Base-by-base conservation (phyloP, 2,113 vertebrate species). In the Pitta sordida region DNA sequence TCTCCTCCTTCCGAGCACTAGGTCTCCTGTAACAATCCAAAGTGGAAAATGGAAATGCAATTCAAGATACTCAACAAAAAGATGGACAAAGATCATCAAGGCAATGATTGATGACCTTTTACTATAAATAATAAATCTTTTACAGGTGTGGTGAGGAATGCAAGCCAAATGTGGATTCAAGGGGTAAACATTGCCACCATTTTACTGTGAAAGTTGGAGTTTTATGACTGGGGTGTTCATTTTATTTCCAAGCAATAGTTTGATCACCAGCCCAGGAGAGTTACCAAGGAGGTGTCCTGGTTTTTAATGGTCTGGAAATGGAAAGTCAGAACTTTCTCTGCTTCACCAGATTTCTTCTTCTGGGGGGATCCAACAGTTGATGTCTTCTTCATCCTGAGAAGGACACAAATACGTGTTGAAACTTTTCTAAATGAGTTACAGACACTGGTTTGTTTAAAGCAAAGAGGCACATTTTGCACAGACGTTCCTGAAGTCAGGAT, bases 391-490 rank as follows among this genome's bases (percentile, higher is more conserved):
- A 7, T 90, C 94, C 84, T 83, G 70, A 93, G 90, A 83, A 83
- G 91, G 89, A 96, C 83, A 22, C 86, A 93, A 94, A 79, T 63
- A 79, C 18, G 69, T 90, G 92, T 96, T 32, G 41, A 75, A 94
- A 93, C 91, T 95, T 97, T 96, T 95, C 67, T 81, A 92, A 96
- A 90, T 94, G 94, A 97, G 95, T 97, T 97, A 89, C 87, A 97
- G 97, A 98, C 98, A 98, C 98, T 98, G 98, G 97, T 98, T 98
- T 98, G 97, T 97, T 95, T 87, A 94, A 96, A 96, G 95, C 95
- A 97, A 96, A 96, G 96, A 98, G 95, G 98, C 97, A 83, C 96
- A 97, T 97, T 98, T 98, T 98, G 98, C 98, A 98, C 98, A 98
- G 96, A 97, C 77, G n/a, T 97, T 96, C 78, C 93, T 90, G 88